Conservation (phyloP, 2,797 vertebrate species). For the Phoeniculus purpureus region DNA sequence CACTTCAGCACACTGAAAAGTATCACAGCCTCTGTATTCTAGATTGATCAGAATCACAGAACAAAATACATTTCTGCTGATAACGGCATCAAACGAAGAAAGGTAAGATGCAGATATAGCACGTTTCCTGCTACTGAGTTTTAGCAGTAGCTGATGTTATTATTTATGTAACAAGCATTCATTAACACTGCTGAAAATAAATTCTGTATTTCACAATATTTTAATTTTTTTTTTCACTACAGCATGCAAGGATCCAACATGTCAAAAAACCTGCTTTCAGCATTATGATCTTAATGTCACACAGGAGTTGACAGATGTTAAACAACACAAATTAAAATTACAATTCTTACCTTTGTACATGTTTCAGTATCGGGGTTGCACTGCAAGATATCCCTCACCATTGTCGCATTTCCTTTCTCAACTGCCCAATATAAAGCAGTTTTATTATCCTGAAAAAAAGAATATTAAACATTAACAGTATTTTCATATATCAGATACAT, state of each 20-base stretch:
- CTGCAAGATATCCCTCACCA: slow-evolving; percentile 96
- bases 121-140: not conserved
- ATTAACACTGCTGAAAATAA: not conserved
- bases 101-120: not conserved
- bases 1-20: not conserved
- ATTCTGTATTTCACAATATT: not conserved
- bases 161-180: not conserved
- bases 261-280: not conserved
- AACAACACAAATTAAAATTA: not conserved
- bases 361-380: slow-evolving; percentile 97
- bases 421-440: slow-evolving; percentile 98
- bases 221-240: not conserved
- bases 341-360: slow-evolving; percentile 89
- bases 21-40: not conserved
- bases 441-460: slow-evolving; percentile 87
- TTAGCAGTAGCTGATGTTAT: not conserved
- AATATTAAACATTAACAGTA: not conserved
- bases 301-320: fast-evolving
- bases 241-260: not conserved
- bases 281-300: not conserved
- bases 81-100: not conserved
- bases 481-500: not conserved
- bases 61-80: not conserved
- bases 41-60: not conserved
- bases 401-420: slow-evolving; percentile 95